Conservation (phyloP, 2,888 invertebrate species). For the Aethes cnicana region DNA sequence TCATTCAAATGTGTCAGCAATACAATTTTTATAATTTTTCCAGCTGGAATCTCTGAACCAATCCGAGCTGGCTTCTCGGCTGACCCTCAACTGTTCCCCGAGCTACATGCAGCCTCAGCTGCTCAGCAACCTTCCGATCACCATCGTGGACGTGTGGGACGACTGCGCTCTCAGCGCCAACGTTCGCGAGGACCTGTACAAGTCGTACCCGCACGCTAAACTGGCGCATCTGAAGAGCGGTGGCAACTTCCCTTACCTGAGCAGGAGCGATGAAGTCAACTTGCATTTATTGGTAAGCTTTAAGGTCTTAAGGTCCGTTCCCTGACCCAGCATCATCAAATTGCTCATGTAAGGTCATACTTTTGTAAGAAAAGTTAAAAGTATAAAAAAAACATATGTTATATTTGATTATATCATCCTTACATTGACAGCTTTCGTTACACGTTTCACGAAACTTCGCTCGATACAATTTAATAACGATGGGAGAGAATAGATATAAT, state of each 20-base stretch:
- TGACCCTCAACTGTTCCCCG: conserved; percentile 92
- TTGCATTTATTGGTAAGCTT: conserved; percentile 89
- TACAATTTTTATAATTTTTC: conserved; percentile 43
- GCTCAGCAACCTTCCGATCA: conserved; percentile 86
- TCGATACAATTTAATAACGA: no score
- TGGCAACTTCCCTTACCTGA: conserved; percentile 95
- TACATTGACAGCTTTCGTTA: no score
- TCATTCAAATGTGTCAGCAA: no score
- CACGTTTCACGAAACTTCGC: no score
- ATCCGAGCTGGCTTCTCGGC: conserved; percentile 91
- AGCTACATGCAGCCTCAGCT: conserved; percentile 90
- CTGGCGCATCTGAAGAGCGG: conserved; percentile 93
- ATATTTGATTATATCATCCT: no score
- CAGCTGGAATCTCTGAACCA: conserved; percentile 92
- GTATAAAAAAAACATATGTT: no score
- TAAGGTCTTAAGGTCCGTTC: conserved; percentile 1
- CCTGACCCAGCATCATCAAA: no score
- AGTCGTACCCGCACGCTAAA: conserved; percentile 92
- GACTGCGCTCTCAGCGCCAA: conserved; percentile 90
- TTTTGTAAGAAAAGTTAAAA: no score
- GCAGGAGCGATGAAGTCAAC: conserved; percentile 93
- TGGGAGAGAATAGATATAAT: no score
- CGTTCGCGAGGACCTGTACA: conserved; percentile 91
- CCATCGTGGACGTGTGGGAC: conserved; percentile 94
- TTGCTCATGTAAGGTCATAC: no score